Evolutionary conservation across 1,140 invertebrate genomes (phyloP), one percentile per base, ranked within the genome.

Genomic region (Leptopilina clavipes): DNA sequence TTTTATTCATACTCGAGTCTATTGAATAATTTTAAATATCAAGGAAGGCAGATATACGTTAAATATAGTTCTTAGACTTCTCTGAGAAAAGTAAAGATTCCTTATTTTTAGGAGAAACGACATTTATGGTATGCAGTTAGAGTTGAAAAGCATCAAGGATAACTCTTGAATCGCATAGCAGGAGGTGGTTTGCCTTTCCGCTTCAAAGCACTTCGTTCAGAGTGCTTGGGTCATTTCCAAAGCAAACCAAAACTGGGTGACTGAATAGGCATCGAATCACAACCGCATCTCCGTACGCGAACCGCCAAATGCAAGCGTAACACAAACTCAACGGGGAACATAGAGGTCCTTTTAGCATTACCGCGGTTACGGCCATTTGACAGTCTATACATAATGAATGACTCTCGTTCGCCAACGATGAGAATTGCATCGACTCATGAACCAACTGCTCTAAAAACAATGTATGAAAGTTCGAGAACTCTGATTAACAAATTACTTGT

Each of bases 171-270:
- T 59, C 56, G 9, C 56, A 59, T 59, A 59, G 65, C 17, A 25
- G 48, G 48, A 40, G 70, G 44, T 56, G 73, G 83, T 85, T 86
- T 86, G 84, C 84, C 79, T 86, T 86, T 86, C 83, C 82, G 84
- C 83, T 86, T 83, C 83, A 82, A 79, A 79, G 79, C 76, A 75
- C 81, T 82, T 81, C 77, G 75, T 81, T 80, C 78, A 73, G 78
- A 85, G 84, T 85, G 85, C 85, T 86, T 85, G 85, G 86, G 85
- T 86, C 85, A 86, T 86, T 86, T 86, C 86, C 86, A 86, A 86
- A 86, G 86, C 86, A 86, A 86, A 86, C 86, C 84, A 83, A 86
- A 86, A 86, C 83, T 83, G 81, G 75, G 65, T 84, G 84, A 84
- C 84, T 84, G 84, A 86, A 86, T 86, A 84, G 83, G 84, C 85